Evolutionary conservation across 2,797 vertebrate genomes (phyloP), one percentile per base, ranked within the genome.

Genomic region (Acrossocheilus wenchowensis): DNA sequence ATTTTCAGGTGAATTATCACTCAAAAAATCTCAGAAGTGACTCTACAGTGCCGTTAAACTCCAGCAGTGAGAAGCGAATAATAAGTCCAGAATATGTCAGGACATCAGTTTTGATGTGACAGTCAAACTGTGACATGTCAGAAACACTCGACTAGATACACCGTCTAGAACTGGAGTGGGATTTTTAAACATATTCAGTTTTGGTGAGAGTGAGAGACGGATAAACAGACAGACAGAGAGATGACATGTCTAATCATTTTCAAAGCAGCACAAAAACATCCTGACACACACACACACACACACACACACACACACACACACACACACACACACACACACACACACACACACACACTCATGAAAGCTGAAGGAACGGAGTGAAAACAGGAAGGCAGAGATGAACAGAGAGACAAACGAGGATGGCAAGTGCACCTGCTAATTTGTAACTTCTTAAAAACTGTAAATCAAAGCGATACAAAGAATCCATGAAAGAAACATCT

Each of bases 181-280:
- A 9, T 5, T 62, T 43, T 43, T 26, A 41, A 78, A 78, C 54
- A 43, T 14, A 60, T 43, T 78, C 75, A 60, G 34, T 62, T 15
- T 78, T 23, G 45, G 34, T n/a, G 72, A 19, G 82, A 45, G 30
- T 5, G 11, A 19, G 43, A 4, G 41, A 75, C 9, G 1, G 81
- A 69, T 2, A 10, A 7, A 66, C 8, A n/a, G 48, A 73, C 1
- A 4, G 72, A 75, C 7, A 68, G 60, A 77, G 5, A 9, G n/a
- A 23, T 82, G 68, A 41, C 66, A 83, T 30, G 52, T 72, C 81
- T 11, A 54, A 43, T 41, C 2, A 83, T 43, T 54, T 41, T 54
- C 66, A 82, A 43, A 81, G 19, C 19, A 69, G 79, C 64, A 82
- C 52, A n/a, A 72, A 39, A 82, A 50, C 62, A 71, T 8, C 19